A percentile compares a stretch with the other conserved stretches of the same genome.
These are phyloP conservation scores for Rhinoptilus africanus DNA, from an alignment of 2,113 vertebrate species.

Conservation along the genomic window DNA sequence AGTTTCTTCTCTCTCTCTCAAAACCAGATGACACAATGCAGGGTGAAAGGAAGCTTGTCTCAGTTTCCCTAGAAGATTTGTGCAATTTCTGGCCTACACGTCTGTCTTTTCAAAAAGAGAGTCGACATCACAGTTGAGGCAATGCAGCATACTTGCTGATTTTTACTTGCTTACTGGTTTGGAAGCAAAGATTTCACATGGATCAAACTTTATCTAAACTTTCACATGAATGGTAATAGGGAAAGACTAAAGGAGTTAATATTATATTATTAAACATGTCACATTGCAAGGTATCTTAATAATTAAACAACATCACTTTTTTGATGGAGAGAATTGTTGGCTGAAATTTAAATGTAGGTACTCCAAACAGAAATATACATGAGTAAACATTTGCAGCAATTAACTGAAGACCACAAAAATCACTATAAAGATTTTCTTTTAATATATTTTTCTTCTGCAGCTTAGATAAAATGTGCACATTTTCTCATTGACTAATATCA, in stretches of 20 bases:
- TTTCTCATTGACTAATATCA: neutral
- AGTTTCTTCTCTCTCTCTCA: neutral
- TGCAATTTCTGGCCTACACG: neutral
- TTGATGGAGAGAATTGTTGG: neutral
- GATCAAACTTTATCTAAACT: neutral
- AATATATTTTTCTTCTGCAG: neutral
- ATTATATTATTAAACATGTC: constrained; percentile 44
- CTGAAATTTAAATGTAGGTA: constrained; percentile 26
- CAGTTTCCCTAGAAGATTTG: neutral
- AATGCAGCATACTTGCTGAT: neutral
- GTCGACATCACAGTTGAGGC: neutral
- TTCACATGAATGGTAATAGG: neutral
- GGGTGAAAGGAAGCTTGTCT: neutral
- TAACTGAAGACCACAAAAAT: constrained; percentile 29
- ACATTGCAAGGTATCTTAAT: constrained; percentile 24
- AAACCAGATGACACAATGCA: neutral
- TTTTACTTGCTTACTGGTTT: neutral
- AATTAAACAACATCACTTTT: constrained; percentile 40
- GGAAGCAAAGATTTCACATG: neutral
- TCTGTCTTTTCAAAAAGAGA: neutral
- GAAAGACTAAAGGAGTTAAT: neutral
- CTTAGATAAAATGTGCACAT: neutral
- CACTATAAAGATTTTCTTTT: neutral
- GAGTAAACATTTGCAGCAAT: constrained; percentile 51
- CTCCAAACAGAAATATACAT: constrained; percentile 46